These are phyloP conservation scores for Polyodon spathula DNA, from an alignment of 2,113 vertebrate genomes.

Conservation along the genomic window DNA sequence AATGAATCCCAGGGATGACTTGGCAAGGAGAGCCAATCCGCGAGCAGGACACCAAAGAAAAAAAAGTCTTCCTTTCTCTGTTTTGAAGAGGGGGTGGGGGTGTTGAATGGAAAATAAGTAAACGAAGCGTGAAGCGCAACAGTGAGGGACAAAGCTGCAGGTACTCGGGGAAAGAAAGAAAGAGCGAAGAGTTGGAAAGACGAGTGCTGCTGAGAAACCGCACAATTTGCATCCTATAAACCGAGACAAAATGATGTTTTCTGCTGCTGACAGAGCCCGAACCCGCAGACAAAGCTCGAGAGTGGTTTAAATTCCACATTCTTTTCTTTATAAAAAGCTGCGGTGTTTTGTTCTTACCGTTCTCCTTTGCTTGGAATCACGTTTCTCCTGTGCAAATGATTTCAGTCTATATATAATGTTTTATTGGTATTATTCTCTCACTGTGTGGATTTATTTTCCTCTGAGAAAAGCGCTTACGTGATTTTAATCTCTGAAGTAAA, in stretches of 20 bases:
- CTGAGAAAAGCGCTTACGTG: background rate
- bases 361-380: conserved; percentile 2
- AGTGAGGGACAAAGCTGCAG: conserved; percentile 16
- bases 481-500: conserved; percentile 8
- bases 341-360: background rate
- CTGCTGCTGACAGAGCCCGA: conserved; percentile 12
- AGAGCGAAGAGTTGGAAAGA: conserved; percentile 14
- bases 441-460: conserved; percentile 1
- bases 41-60: conserved; percentile 37
- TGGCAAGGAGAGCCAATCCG: conserved; percentile 46
- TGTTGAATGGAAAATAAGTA: conserved; percentile 37
- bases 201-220: conserved; percentile 17
- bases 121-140: conserved; percentile 55
- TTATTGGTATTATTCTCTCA: background rate
- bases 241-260: conserved; percentile 23
- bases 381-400: background rate
- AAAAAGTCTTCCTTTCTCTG: conserved; percentile 11
- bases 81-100: conserved; percentile 21
- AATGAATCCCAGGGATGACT: conserved; percentile 41
- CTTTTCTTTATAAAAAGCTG: conserved; percentile 6
- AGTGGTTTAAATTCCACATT: background rate
- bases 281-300: conserved; percentile 10
- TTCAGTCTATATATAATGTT: too few species aligned
- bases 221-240: conserved; percentile 15
- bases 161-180: conserved; percentile 20